phyloP scores from a whole-genome alignment of 2,888 invertebrate genomes.

The Agrochola litura region DNA sequence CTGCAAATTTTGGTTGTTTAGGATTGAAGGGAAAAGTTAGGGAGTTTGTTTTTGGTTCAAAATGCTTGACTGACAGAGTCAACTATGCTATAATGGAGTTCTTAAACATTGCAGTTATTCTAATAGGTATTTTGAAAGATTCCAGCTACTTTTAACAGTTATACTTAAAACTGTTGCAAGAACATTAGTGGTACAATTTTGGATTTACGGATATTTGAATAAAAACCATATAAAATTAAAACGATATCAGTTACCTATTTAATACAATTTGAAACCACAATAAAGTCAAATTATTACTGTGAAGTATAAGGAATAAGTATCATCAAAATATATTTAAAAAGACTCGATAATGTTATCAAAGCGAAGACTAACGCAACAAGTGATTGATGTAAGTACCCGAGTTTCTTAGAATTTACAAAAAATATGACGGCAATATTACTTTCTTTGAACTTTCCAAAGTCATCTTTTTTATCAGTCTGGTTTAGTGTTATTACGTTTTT shows the following conservation, averaged over 20 bases:
- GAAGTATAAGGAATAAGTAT: neutral
- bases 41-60: neutral
- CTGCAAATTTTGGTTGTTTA: neutral
- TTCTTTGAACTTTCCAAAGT: slow-evolving; percentile 32
- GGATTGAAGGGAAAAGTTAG: neutral
- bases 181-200: neutral
- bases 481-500: slow-evolving; percentile 24
- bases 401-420: slow-evolving; percentile 33
- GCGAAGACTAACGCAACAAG: slow-evolving; percentile 27
- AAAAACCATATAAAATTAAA: neutral
- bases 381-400: slow-evolving; percentile 50
- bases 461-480: slow-evolving; percentile 16
- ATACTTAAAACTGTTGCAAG: neutral
- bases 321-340: slow-evolving; percentile 13
- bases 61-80: neutral
- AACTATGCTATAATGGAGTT: neutral
- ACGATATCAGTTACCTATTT: neutral
- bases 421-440: slow-evolving; percentile 24
- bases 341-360: slow-evolving; percentile 28
- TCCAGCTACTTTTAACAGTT: neutral
- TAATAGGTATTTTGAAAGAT: neutral
- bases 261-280: too few relatives aligned
- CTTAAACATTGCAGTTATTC: neutral
- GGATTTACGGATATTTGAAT: neutral
- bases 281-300: slow-evolving; percentile 2